Evolutionary conservation across 2,888 invertebrate species (phyloP), one percentile per base, ranked within the genome.

Genomic region (Idaea straminata): DNA sequence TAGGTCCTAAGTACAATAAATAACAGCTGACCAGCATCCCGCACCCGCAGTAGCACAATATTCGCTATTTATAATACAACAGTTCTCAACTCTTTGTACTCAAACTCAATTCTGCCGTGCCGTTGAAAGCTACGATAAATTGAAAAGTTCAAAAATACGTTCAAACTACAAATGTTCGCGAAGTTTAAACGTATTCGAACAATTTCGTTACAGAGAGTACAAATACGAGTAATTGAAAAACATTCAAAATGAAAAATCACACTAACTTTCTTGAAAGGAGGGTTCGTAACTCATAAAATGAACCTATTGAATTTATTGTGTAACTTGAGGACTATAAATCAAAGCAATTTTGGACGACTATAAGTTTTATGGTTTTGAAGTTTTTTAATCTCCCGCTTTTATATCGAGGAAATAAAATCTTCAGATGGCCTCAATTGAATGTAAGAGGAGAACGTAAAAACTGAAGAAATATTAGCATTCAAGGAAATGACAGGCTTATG

Each of bases 11-110:
- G 47, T 47, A 47, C 47, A 10, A 47, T 47, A 47, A 47, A 47
- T 47, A 47, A 47, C 47, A 47, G 6, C 47, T 10, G 47, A 47
- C 47, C 47, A 47, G 47, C 47, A 7, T 47, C 47, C 47, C 47
- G 47, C 47, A 47, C 47, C 47, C 36, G 36, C 36, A 36, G 36
- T 5, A 47, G 47, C 47, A 47, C 47, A 47, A 47, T 47, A 47
- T 47, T 47, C 47, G 47, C 47, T 47, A 47, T 47, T 47, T 47
- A 47, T 47, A 47, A 47, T 47, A 47, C 47, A 47, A 47, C 47
- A 47, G 47, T 47, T 47, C 47, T 47, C 47, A 47, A 47, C 47
- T 47, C 47, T 47, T 47, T 47, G 47, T 47, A 47, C 47, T 47
- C 47, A 47, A 47, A 47, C 47, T 47, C 47, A 47, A 47, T 47